phyloP scores from a whole-genome alignment of 2,888 invertebrate species.

The Clepsis dumicolana region DNA sequence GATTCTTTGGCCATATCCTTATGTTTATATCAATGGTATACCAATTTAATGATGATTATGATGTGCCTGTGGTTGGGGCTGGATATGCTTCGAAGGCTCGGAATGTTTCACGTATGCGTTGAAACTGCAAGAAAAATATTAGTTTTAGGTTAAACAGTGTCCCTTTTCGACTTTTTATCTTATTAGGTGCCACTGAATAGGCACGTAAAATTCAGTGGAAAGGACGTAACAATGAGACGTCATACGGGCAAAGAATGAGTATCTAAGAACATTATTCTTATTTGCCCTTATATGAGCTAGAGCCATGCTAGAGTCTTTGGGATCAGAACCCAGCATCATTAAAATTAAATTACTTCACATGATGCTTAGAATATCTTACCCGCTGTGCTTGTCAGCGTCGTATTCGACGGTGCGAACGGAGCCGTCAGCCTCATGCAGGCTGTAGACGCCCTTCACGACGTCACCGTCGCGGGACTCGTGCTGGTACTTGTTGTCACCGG shows the following conservation, averaged over 20 bases:
- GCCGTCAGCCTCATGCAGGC: slow-evolving; percentile 85
- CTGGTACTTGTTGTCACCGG: slow-evolving; percentile 85
- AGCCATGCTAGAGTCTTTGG: too few relatives aligned
- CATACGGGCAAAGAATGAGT: too few relatives aligned
- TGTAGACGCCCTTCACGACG: slow-evolving; percentile 85
- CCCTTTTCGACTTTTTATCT: neutral
- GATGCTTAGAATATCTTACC: slow-evolving; percentile 62
- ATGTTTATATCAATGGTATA: too few relatives aligned
- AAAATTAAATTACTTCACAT: neutral
- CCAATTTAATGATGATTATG: slow-evolving; percentile 50
- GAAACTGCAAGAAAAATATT: slow-evolving; percentile 64
- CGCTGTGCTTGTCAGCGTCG: slow-evolving; percentile 79
- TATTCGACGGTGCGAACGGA: slow-evolving; percentile 85
- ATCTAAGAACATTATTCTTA: too few relatives aligned
- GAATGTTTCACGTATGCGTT: slow-evolving; percentile 81
- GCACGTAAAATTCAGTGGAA: too few relatives aligned
- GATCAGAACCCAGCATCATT: too few relatives aligned
- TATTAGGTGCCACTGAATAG: neutral
- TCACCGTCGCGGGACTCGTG: slow-evolving; percentile 80
- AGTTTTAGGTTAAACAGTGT: too few relatives aligned
- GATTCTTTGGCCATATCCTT: too few relatives aligned
- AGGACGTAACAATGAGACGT: too few relatives aligned
- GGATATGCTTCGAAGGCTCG: slow-evolving; percentile 63
- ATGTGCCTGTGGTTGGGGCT: slow-evolving; percentile 56
- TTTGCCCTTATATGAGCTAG: too few relatives aligned